Percentiles rank a stretch among this genome's conserved stretches.
phyloP scores from a whole-genome alignment of 2,113 vertebrate genomes.

The Ramphastos sulfuratus region DNA sequence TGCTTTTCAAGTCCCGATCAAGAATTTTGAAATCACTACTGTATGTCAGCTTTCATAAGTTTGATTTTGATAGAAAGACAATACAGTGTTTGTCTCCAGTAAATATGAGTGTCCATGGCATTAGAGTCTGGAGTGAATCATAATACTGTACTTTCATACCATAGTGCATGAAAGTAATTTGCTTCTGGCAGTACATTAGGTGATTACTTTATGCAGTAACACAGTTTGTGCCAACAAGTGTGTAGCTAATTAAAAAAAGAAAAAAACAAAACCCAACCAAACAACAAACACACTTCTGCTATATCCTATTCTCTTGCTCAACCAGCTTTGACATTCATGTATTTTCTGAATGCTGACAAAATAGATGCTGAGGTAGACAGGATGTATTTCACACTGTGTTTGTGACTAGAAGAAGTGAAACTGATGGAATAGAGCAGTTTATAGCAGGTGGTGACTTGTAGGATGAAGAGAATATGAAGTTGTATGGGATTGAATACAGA shows the following conservation, averaged over 20 bases:
- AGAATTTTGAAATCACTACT: constrained; percentile 49
- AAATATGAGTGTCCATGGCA: constrained; percentile 14
- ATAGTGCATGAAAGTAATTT: constrained; percentile 6
- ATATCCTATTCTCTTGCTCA: neutral
- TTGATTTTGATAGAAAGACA: constrained; percentile 41
- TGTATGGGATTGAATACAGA: neutral
- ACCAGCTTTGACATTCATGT: neutral
- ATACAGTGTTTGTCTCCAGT: constrained; percentile 12
- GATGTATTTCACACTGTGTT: neutral
- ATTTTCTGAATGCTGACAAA: neutral
- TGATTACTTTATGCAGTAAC: constrained; percentile 5
- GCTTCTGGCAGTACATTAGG: constrained; percentile 24
- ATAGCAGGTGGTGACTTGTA: neutral
- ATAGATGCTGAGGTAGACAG: neutral
- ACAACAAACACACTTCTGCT: neutral
- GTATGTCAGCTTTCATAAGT: constrained; percentile 44
- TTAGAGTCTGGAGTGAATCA: constrained; percentile 6
- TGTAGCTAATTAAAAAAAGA: neutral
- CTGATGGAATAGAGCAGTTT: neutral
- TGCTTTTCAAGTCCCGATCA: constrained; percentile 39
- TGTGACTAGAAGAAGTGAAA: neutral
- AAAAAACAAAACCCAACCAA: too few species aligned
- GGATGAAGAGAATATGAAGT: neutral
- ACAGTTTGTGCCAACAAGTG: neutral
- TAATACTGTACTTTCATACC: neutral